Percentiles rank a stretch among this genome's conserved stretches.
Conservation (phyloP, 2,113 vertebrate species). For the Hippocampus guttulatus region DNA sequence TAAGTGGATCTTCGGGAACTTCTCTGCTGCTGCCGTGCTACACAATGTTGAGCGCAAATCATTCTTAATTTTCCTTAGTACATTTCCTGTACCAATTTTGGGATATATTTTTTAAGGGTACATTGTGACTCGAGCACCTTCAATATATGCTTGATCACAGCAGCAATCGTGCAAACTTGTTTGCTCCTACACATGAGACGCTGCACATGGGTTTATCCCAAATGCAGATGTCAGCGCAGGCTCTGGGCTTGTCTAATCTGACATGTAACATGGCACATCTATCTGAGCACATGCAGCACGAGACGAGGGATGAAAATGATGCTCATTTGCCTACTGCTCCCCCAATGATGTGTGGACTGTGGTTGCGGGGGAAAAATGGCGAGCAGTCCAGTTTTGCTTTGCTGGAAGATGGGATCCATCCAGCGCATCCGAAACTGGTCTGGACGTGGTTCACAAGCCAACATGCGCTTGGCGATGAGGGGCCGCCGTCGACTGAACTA, state of each 20-base stretch:
- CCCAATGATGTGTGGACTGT: constrained; percentile 8
- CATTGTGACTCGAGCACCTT: background rate
- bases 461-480: background rate
- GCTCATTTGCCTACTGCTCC: background rate
- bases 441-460: background rate
- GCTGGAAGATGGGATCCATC: background rate
- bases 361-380: constrained; percentile 17
- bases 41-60: constrained; percentile 12
- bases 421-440: constrained; percentile 8
- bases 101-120: background rate
- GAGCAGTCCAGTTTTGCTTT: background rate
- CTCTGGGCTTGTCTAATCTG: constrained; percentile 80
- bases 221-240: constrained; percentile 79
- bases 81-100: background rate
- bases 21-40: constrained; percentile 4
- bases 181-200: constrained; percentile 21
- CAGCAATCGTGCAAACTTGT: constrained; percentile 20
- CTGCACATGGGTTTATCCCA: constrained; percentile 52
- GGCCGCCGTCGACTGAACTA: background rate
- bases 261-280: constrained; percentile 79
- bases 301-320: constrained; percentile 40
- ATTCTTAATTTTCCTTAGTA: constrained; percentile 3
- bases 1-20: constrained; percentile 38
- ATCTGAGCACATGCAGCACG: constrained; percentile 64
- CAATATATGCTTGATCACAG: constrained; percentile 26